These are phyloP conservation scores for Leptinotarsa undecemlineata DNA, from an alignment of 1,140 invertebrate species.

Conservation along the genomic window DNA sequence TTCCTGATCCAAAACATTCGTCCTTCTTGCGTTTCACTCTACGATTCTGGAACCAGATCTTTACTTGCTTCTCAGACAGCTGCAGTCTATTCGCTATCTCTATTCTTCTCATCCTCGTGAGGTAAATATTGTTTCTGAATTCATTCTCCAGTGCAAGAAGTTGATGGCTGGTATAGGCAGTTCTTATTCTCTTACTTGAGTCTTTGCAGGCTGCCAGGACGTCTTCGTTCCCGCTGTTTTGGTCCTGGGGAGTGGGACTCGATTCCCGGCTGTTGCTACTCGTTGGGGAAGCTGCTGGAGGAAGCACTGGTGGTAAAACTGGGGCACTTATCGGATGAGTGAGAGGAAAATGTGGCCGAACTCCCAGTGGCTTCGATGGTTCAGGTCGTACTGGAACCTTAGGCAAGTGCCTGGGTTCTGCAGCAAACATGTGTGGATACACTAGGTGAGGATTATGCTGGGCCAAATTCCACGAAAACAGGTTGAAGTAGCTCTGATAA, in stretches of 20 bases:
- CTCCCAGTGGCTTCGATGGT: slow-evolving; percentile 38
- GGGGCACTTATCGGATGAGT: slow-evolving; percentile 26
- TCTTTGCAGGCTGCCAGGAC: slow-evolving; percentile 56
- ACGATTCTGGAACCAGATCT: slow-evolving; percentile 93
- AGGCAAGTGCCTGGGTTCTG: slow-evolving; percentile 43
- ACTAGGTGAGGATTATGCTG: slow-evolving; percentile 59
- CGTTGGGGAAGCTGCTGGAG: slow-evolving; percentile 34
- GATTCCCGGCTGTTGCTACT: slow-evolving; percentile 57
- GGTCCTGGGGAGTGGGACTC: slow-evolving; percentile 59
- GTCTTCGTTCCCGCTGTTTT: slow-evolving; percentile 53
- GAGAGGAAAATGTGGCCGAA: slow-evolving; percentile 31
- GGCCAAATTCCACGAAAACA: slow-evolving; percentile 64
- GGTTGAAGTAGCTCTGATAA: slow-evolving; percentile 62
- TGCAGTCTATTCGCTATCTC: slow-evolving; percentile 88
- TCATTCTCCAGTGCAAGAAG: slow-evolving; percentile 89
- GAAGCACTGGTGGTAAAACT: slow-evolving; percentile 49
- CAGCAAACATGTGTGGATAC: slow-evolving; percentile 46
- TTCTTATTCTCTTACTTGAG: slow-evolving; percentile 80
- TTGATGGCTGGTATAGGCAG: slow-evolving; percentile 92
- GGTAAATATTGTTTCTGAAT: slow-evolving; percentile 87
- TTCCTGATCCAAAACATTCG: slow-evolving; percentile 41
- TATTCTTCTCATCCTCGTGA: slow-evolving; percentile 85
- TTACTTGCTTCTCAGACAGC: slow-evolving; percentile 92
- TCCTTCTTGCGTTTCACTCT: slow-evolving; percentile 91
- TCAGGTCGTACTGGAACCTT: slow-evolving; percentile 47